A percentile compares a stretch with the other conserved stretches of the same genome.
phyloP scores from a whole-genome alignment of 2,113 vertebrate species.

The Polypterus senegalus region DNA sequence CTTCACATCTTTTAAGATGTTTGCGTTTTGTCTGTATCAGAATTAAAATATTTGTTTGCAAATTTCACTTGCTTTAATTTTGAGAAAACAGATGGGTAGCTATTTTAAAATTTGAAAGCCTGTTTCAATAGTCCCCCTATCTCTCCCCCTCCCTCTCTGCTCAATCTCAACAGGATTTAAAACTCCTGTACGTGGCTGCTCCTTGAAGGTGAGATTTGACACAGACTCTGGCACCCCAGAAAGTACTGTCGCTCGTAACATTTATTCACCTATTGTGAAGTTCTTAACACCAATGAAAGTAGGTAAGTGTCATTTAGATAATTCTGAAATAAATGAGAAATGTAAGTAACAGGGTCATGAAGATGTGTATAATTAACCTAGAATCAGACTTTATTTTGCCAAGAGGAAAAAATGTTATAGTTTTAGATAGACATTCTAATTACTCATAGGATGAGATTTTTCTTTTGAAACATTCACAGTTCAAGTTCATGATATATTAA shows the following conservation, averaged over 20 bases:
- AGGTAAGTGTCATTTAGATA: conserved; percentile 33
- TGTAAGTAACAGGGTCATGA: not conserved
- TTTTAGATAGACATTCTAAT: too few relatives aligned
- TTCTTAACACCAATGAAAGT: conserved; percentile 52
- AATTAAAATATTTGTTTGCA: not conserved
- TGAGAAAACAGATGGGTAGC: not conserved
- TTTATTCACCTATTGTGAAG: conserved; percentile 47
- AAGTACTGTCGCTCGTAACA: conserved; percentile 35
- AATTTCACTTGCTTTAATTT: conserved; percentile 12
- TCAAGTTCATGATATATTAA: too few relatives aligned
- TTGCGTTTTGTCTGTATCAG: not conserved
- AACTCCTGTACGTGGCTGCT: conserved; percentile 33
- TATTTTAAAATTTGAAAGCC: too few relatives aligned
- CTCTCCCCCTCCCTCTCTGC: too few relatives aligned
- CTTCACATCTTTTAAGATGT: not conserved
- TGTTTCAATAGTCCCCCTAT: too few relatives aligned
- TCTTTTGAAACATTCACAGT: too few relatives aligned
- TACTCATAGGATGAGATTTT: too few relatives aligned
- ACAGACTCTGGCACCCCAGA: conserved; percentile 27
- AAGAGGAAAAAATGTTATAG: not conserved
- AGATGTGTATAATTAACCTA: not conserved
- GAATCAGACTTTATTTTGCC: not conserved
- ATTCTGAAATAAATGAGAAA: not conserved
- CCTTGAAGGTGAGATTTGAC: conserved; percentile 20
- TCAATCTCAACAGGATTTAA: conserved; percentile 30